phyloP scores from a whole-genome alignment of 2,888 invertebrate species.

The Melanophora roralis region DNA sequence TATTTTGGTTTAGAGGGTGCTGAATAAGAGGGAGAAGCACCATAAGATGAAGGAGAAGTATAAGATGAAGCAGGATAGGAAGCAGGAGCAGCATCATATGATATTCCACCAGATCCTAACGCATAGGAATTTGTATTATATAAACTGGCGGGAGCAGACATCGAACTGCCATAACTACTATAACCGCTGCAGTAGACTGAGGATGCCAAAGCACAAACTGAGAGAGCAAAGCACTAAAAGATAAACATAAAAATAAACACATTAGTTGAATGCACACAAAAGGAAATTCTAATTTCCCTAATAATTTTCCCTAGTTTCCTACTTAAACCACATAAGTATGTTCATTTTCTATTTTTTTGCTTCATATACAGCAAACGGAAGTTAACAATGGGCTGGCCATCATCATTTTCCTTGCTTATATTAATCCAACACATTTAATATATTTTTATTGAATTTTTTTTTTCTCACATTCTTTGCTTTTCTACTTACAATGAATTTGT shows the following conservation, averaged over 20 bases:
- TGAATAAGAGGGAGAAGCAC: constrained; percentile 44
- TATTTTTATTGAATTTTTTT: constrained; percentile 33
- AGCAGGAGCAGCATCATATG: constrained; percentile 13
- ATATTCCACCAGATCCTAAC: not conserved
- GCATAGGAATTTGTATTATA: constrained; percentile 60
- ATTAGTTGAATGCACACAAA: constrained; percentile 43
- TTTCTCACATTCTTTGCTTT: constrained; percentile 68
- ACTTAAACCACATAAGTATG: not conserved
- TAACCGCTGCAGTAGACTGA: constrained; percentile 59
- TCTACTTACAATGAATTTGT: constrained; percentile 66
- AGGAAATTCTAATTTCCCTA: constrained; percentile 7
- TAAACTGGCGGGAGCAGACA: constrained; percentile 61
- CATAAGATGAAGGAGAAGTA: constrained; percentile 23
- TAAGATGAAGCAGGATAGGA: constrained; percentile 4
- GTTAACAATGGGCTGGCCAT: constrained; percentile 7
- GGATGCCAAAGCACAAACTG: constrained; percentile 66
- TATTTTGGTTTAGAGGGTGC: constrained; percentile 37
- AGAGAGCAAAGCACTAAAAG: constrained; percentile 67
- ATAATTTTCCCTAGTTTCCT: not conserved
- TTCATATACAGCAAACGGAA: constrained; percentile 21
- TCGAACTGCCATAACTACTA: constrained; percentile 55
- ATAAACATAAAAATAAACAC: constrained; percentile 53
- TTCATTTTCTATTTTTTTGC: not conserved
- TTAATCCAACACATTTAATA: not conserved
- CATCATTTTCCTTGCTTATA: not conserved